Percentiles rank a stretch among this genome's conserved stretches.
Evolutionary conservation across 1,140 invertebrate genomes (phyloP).

Genomic region (Drosophila persimilis): DNA sequence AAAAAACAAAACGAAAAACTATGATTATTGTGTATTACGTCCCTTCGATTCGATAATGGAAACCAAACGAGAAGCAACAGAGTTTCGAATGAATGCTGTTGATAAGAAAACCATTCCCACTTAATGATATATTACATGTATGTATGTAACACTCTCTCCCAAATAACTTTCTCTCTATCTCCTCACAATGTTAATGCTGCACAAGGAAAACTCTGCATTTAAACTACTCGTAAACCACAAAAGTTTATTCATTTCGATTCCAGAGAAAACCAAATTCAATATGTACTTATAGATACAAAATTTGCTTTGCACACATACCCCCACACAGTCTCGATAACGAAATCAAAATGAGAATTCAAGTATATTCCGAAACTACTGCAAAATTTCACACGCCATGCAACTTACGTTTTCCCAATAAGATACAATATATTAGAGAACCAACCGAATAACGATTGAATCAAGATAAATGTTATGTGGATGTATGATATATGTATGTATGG

Average conservation of each 20-base stretch:
- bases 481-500: constrained; percentile 62
- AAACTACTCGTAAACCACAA: constrained; percentile 53
- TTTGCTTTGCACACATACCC: constrained; percentile 53
- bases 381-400: constrained; percentile 39
- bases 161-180: constrained; percentile 63
- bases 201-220: constrained; percentile 81
- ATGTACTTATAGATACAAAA: constrained; percentile 25
- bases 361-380: constrained; percentile 1
- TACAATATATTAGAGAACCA: constrained; percentile 41
- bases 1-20: constrained; percentile 4
- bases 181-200: constrained; percentile 81
- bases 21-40: constrained; percentile 64
- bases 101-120: constrained; percentile 66
- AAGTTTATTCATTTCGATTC: constrained; percentile 69
- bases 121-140: constrained; percentile 44
- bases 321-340: constrained; percentile 16
- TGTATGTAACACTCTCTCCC: constrained; percentile 47
- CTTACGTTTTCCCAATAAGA: constrained; percentile 40
- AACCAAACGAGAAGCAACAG: constrained; percentile 51
- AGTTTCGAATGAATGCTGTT: constrained; percentile 56
- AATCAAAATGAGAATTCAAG: constrained; percentile 15
- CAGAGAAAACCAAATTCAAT: constrained; percentile 43
- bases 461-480: constrained; percentile 65
- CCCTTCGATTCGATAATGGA: constrained; percentile 66
- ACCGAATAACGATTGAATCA: constrained; percentile 25